Evolutionary conservation across 1,140 invertebrate species (phyloP).

Genomic region (Wasmannia auropunctata): DNA sequence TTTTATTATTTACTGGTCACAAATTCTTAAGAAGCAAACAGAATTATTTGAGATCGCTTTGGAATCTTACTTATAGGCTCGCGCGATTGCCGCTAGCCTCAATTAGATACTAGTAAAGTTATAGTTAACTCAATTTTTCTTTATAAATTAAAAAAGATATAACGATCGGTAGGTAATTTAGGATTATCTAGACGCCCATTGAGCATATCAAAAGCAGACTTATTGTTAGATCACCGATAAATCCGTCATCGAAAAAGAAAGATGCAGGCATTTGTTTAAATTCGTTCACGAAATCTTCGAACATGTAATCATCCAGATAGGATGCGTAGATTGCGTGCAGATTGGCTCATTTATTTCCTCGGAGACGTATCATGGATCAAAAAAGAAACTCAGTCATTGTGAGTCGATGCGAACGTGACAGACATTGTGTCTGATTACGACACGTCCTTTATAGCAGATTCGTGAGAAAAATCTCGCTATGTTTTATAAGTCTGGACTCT

Average conservation of each 20-base stretch:
- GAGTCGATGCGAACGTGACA: slow-evolving; percentile 39
- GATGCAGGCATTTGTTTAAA: not conserved
- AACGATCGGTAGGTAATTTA: not conserved
- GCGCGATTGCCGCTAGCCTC: not conserved
- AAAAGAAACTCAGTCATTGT: slow-evolving; percentile 38
- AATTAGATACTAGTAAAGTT: not conserved
- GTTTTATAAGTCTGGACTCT: not conserved
- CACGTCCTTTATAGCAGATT: slow-evolving; percentile 26
- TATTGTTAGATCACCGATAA: not conserved
- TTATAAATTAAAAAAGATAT: not conserved
- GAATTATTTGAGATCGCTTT: not conserved
- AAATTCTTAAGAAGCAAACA: not conserved
- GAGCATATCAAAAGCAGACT: not conserved
- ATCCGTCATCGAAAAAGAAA: not conserved
- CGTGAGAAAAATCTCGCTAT: slow-evolving; percentile 4
- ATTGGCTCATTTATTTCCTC: slow-evolving; percentile 3
- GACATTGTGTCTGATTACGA: slow-evolving; percentile 20
- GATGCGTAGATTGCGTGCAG: not conserved
- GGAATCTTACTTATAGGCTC: not conserved
- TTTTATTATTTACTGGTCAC: not conserved
- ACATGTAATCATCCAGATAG: slow-evolving; percentile 8
- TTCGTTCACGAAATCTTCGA: not conserved
- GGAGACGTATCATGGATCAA: slow-evolving; percentile 44
- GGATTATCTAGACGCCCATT: not conserved
- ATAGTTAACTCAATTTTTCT: not conserved